Evolutionary conservation across 1,140 invertebrate species (phyloP).

Genomic region (Notospermus geniculatus): DNA sequence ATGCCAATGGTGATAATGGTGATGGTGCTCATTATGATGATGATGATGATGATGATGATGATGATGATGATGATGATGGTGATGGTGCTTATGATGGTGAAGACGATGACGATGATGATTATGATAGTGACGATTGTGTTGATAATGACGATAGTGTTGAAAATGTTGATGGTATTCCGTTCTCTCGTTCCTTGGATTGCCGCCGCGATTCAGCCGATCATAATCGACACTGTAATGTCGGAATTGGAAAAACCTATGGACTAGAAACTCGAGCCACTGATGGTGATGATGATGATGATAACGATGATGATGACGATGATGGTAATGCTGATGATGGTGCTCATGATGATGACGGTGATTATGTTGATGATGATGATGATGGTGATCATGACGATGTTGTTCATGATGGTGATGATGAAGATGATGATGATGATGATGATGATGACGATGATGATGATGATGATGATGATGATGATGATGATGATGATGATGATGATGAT

Average conservation of each 20-base stretch:
- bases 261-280: background rate
- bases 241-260: too few species aligned
- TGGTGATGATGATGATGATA: slow-evolving; percentile 3
- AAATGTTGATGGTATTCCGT: too few species aligned
- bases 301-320: background rate
- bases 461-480: slow-evolving; percentile 6
- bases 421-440: background rate
- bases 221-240: too few species aligned
- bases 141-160: background rate
- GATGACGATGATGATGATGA: slow-evolving; percentile 9
- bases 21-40: slow-evolving; percentile 9
- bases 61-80: slow-evolving; percentile 7
- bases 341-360: slow-evolving; percentile 1
- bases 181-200: too few species aligned
- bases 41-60: too few species aligned
- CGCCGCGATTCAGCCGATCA: too few species aligned
- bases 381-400: too few species aligned
- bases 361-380: too few species aligned
- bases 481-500: slow-evolving; percentile 10
- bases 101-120: too few species aligned
- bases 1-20: slow-evolving; percentile 9
- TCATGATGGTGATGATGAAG: slow-evolving; percentile 3
- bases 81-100: too few species aligned
- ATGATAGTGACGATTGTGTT: too few species aligned
- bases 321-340: slow-evolving; percentile 6